Percentiles rank a stretch among this genome's conserved stretches.
Conservation (phyloP, 2,888 invertebrate genomes). For the Lasioglossum villosulum region DNA sequence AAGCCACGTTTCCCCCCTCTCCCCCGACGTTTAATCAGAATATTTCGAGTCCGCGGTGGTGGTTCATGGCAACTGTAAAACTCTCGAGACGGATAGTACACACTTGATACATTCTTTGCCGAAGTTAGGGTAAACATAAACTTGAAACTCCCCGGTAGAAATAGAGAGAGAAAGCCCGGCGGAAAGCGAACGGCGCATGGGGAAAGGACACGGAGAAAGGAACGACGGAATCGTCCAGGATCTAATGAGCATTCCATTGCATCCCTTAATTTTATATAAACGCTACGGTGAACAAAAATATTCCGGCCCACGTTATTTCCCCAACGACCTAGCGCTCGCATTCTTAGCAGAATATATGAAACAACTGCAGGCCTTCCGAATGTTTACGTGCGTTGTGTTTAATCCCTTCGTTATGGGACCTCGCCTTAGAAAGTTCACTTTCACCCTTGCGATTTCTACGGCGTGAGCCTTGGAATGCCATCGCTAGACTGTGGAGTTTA, state of each 20-base stretch:
- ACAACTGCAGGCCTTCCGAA: background rate
- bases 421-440: background rate
- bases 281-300: conserved; percentile 30
- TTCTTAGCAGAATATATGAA: conserved; percentile 6
- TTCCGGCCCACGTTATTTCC: background rate
- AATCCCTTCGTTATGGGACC: background rate
- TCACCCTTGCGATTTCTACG: background rate
- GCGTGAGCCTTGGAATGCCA: background rate
- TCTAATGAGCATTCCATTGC: conserved; percentile 50
- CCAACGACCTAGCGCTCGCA: background rate
- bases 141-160: conserved; percentile 60
- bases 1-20: background rate
- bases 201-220: background rate
- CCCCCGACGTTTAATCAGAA: conserved; percentile 69
- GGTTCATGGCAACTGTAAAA: conserved; percentile 67
- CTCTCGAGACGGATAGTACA: conserved; percentile 72
- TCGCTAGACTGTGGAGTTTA: background rate
- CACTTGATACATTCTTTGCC: conserved; percentile 72
- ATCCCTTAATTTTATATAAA: conserved; percentile 50
- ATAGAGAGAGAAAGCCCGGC: conserved; percentile 28
- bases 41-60: conserved; percentile 60
- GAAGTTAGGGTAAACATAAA: conserved; percentile 72
- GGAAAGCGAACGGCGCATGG: background rate
- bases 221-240: conserved; percentile 34
- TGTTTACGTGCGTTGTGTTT: background rate